phyloP scores from a whole-genome alignment of 2,113 vertebrate genomes.

The Motacilla tschutschensis region DNA sequence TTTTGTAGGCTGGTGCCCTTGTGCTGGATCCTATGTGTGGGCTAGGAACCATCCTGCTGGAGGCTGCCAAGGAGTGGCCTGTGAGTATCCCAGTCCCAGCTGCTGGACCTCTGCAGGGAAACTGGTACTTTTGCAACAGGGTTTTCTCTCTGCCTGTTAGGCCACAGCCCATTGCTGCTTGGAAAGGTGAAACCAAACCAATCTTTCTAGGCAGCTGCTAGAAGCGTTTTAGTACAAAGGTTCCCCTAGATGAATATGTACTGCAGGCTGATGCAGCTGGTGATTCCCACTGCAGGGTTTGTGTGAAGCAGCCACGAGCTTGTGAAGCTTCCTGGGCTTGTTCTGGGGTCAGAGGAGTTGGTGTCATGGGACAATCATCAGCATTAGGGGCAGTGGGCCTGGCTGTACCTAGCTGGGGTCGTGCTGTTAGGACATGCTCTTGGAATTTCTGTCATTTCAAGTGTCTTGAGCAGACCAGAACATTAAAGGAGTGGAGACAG shows the following conservation, averaged over 20 bases:
- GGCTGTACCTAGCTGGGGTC: not conserved
- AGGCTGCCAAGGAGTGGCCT: slow-evolving; percentile 87
- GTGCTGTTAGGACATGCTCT: not conserved
- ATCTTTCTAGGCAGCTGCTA: not conserved
- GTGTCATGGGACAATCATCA: not conserved
- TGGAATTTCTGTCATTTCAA: not conserved
- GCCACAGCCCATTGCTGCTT: not conserved
- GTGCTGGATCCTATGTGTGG: slow-evolving; percentile 95
- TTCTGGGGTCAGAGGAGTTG: fast-evolving
- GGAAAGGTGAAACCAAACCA: not conserved
- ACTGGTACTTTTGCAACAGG: not conserved
- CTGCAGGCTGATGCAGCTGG: not conserved
- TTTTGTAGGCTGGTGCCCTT: slow-evolving; percentile 74
- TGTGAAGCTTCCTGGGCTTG: not conserved
- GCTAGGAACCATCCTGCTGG: slow-evolving; percentile 86
- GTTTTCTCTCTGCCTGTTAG: not conserved
- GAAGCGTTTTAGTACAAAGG: fast-evolving
- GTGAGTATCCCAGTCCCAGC: slow-evolving; percentile 60
- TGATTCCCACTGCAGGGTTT: not conserved
- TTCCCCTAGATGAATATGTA: not conserved
- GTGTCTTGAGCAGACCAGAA: not conserved
- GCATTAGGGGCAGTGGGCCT: not conserved
- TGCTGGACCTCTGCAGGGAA: not conserved
- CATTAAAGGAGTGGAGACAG: not conserved
- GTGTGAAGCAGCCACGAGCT: not conserved